These are phyloP conservation scores for Anguilla pacifica DNA, from an alignment of 2,797 vertebrate genomes.

Conservation along the genomic window DNA sequence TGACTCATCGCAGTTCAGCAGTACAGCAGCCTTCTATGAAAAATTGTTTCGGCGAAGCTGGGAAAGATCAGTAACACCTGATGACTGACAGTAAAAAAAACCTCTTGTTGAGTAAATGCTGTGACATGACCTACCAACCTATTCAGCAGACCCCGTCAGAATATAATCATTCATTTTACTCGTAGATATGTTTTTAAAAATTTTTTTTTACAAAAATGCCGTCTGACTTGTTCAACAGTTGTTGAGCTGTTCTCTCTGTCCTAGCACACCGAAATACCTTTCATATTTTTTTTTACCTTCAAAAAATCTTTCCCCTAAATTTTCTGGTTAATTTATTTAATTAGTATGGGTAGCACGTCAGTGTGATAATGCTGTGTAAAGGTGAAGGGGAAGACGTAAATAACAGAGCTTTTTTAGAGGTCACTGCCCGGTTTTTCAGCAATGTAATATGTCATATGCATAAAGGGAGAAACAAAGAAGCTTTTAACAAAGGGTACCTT, in stretches of 20 bases:
- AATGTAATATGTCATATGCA: neutral
- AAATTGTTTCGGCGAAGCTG: no score
- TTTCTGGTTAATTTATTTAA: neutral
- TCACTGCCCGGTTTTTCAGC: neutral
- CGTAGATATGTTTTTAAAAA: no score
- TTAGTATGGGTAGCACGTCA: neutral
- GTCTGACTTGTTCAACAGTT: neutral
- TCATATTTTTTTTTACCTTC: neutral
- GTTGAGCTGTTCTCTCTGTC: neutral
- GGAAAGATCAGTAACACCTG: no score
- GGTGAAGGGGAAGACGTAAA: neutral
- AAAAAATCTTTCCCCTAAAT: neutral
- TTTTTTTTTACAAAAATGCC: neutral
- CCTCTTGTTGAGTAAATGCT: neutral
- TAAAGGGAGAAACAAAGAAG: no score
- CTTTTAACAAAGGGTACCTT: conserved; percentile 3
- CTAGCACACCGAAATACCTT: neutral
- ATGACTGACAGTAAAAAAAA: neutral
- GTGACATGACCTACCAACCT: neutral
- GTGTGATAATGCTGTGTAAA: neutral
- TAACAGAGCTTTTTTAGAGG: neutral
- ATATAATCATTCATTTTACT: neutral
- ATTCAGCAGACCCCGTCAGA: neutral
- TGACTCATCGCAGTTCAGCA: no score
- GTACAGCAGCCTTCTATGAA: no score